phyloP scores from a whole-genome alignment of 2,888 invertebrate genomes.

The Tenodera sinensis region DNA sequence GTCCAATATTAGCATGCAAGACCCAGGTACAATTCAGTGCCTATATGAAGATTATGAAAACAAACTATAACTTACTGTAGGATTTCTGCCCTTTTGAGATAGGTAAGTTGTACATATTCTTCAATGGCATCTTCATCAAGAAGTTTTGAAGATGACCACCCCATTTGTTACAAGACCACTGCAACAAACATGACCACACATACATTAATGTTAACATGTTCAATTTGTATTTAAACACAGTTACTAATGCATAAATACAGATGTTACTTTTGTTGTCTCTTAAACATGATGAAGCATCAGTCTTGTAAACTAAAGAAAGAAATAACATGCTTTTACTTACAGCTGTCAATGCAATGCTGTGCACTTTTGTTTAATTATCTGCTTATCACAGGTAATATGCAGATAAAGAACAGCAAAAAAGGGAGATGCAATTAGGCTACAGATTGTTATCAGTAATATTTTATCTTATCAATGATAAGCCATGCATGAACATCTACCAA shows the following conservation, averaged over 20 bases:
- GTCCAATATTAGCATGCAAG: too few species aligned
- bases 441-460: neutral
- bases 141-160: neutral
- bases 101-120: constrained; percentile 59
- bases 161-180: neutral
- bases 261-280: neutral
- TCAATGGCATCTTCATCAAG: constrained; percentile 52
- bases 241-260: neutral
- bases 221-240: neutral
- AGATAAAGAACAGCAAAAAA: neutral
- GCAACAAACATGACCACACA: neutral
- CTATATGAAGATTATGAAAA: too few species aligned
- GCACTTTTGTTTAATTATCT: neutral
- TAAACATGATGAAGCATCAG: neutral
- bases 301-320: too few species aligned
- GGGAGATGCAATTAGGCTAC: neutral
- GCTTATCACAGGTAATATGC: neutral
- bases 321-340: neutral
- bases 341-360: neutral
- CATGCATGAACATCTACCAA: neutral
- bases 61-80: constrained; percentile 57
- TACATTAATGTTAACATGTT: neutral
- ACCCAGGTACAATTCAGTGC: too few species aligned
- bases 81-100: constrained; percentile 59
- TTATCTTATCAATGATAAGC: neutral